These are phyloP conservation scores for Otocyon megalotis DNA, from an alignment of 2,113 vertebrate genomes.

Conservation along the genomic window DNA sequence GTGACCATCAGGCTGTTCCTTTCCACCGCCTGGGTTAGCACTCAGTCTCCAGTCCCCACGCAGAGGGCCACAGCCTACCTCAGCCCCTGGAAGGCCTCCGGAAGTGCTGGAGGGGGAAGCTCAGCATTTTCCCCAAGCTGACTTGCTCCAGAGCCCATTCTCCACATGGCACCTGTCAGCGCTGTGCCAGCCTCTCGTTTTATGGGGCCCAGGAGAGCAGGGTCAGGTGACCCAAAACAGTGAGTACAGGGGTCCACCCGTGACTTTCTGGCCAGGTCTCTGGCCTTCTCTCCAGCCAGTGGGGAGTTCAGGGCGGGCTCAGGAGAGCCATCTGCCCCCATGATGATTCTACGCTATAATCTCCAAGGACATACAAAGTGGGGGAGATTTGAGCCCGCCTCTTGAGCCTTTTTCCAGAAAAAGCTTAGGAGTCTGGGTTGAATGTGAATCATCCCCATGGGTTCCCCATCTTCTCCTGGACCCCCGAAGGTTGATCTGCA, in stretches of 20 bases:
- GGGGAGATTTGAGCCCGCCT: not conserved
- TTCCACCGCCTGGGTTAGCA: not conserved
- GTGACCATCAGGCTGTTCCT: not conserved
- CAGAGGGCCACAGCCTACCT: fast-evolving
- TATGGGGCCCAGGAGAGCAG: too few relatives aligned
- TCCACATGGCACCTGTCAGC: fast-evolving
- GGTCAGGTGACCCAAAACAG: not conserved
- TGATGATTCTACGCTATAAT: not conserved
- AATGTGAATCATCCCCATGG: fast-evolving
- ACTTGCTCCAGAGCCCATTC: not conserved
- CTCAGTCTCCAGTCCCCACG: fast-evolving
- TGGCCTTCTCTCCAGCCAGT: not conserved
- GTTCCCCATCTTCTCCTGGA: fast-evolving
- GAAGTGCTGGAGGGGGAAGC: not conserved
- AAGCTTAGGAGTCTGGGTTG: not conserved
- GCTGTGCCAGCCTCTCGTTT: not conserved
- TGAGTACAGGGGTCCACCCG: not conserved
- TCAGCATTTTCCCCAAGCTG: fast-evolving
- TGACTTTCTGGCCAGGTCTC: fast-evolving
- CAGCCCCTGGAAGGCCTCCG: not conserved
- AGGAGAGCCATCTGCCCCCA: not conserved
- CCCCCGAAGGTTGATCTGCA: fast-evolving
- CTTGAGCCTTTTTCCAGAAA: not conserved
- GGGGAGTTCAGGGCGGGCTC: not conserved
- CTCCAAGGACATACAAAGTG: not conserved